Base-by-base conservation (phyloP, 2,888 invertebrate genomes). In the Gonocerus acuteangulatus region DNA sequence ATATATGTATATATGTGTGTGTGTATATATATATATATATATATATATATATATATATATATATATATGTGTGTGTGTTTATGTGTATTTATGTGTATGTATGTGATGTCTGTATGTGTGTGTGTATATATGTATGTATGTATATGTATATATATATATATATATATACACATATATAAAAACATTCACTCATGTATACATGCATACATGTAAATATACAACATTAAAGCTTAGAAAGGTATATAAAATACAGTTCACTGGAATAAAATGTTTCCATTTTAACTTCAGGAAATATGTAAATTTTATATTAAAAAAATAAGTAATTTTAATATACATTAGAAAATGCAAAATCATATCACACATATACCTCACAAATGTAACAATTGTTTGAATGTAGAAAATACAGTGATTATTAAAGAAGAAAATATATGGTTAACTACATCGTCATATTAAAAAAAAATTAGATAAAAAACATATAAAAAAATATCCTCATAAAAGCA, bases 321-420 rank as follows among this genome's bases (percentile, higher is more conserved):
- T 61, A 62, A 54, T 49, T 60, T 60, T 64, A 62, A 54, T 61
- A 62, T 56, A 64, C 64, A 64, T 61, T 62, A 56, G 60, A 4
- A 16, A 65, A 65, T 63, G 66, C 64, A 62, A 48, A 62, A 63
- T 67, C 68, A 68, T 68, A 68, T 68, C 68, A 68, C 66, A 63
- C 64, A 67, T 66, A 68, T 68, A 68, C 68, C 68, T 68, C 68
- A 68, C 48, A 65, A 67, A 67, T 52, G 48, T 61, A 63, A 63
- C 56, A 44, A 64, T 62, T 58, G 61, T 62, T 62, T 62, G 57
- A 63, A 45, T 39, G 62, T 65, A 65, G 65, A 56, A 62, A 51
- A 60, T 57, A 54, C 39, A 54, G 54, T 64, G 32, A 18, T 60
- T 27, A 27, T 45, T 58, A 34, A 23, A 57, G 57, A 62, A 44